These are phyloP conservation scores for Rostratula benghalensis DNA, from an alignment of 2,113 vertebrate genomes.

Conservation along the genomic window DNA sequence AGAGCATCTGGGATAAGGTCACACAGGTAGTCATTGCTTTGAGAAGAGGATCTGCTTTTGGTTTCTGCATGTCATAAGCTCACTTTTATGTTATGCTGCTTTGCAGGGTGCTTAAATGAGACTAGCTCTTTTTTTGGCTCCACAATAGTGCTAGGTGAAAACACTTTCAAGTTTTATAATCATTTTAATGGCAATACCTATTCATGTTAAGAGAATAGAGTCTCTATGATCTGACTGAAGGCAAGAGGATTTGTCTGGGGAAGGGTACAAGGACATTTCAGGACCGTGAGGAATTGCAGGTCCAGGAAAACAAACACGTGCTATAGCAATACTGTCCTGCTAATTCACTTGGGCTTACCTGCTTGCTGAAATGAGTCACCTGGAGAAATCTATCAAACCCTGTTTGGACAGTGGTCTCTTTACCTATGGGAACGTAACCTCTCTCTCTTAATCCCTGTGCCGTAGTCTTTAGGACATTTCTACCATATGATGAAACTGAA, in stretches of 20 bases:
- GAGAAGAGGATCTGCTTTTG: neutral
- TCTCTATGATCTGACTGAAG: neutral
- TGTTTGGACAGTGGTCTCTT: neutral
- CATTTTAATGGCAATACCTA: neutral
- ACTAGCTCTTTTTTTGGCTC: neutral
- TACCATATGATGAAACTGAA: constrained; percentile 15
- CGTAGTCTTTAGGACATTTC: neutral
- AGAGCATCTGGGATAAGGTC: neutral
- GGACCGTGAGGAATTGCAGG: neutral
- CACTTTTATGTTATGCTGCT: neutral
- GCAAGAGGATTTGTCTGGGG: neutral
- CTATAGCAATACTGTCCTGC: neutral
- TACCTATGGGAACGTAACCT: neutral
- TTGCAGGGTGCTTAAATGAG: neutral
- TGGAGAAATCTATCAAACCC: neutral
- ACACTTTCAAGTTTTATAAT: rapidly evolving
- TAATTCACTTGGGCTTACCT: neutral
- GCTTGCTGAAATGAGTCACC: neutral
- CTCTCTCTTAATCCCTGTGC: neutral
- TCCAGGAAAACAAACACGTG: neutral
- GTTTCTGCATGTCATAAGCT: neutral
- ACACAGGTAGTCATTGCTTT: neutral
- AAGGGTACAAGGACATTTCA: neutral
- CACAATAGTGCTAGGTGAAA: neutral
- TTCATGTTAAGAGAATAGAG: neutral